These are phyloP conservation scores for Zele albiditarsus DNA, from an alignment of 2,888 invertebrate species.

Conservation along the genomic window DNA sequence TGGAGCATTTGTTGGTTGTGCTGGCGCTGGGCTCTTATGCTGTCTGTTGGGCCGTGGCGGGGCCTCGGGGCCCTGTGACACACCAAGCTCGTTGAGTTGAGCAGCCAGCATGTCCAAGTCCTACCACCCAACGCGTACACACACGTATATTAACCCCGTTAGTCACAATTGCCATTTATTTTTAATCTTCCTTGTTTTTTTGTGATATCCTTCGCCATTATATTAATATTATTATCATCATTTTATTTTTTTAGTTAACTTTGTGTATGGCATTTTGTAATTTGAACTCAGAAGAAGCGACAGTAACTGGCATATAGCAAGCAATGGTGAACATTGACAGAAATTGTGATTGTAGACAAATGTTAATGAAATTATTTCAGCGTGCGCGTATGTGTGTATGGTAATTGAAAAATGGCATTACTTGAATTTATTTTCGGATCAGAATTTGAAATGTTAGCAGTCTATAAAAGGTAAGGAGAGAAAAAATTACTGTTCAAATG, in stretches of 20 bases:
- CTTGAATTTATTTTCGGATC: not conserved
- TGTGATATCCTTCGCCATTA: slow-evolving; percentile 42
- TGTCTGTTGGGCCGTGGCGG: slow-evolving; percentile 77
- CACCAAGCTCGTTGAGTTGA: slow-evolving; percentile 94
- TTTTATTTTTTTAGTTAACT: slow-evolving; percentile 2
- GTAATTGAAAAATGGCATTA: not conserved
- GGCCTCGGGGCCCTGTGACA: slow-evolving; percentile 81
- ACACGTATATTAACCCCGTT: slow-evolving; percentile 62
- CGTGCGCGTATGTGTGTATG: not conserved
- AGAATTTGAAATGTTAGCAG: not conserved
- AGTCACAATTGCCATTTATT: slow-evolving; percentile 60
- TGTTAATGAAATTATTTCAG: not conserved
- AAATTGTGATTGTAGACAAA: not conserved
- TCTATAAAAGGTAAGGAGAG: not conserved
- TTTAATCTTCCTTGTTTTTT: slow-evolving; percentile 25
- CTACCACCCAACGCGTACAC: slow-evolving; percentile 76
- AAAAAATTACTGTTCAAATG: not conserved
- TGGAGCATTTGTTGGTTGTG: slow-evolving; percentile 56
- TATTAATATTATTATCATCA: slow-evolving; percentile 22
- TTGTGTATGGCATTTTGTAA: not conserved
- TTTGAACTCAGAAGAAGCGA: not conserved
- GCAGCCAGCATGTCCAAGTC: slow-evolving; percentile 97
- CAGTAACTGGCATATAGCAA: slow-evolving; percentile 2
- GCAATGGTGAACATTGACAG: slow-evolving; percentile 25
- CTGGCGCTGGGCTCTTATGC: slow-evolving; percentile 64